These are phyloP conservation scores for Prinia subflava DNA, from an alignment of 2,113 vertebrate genomes.

Conservation along the genomic window DNA sequence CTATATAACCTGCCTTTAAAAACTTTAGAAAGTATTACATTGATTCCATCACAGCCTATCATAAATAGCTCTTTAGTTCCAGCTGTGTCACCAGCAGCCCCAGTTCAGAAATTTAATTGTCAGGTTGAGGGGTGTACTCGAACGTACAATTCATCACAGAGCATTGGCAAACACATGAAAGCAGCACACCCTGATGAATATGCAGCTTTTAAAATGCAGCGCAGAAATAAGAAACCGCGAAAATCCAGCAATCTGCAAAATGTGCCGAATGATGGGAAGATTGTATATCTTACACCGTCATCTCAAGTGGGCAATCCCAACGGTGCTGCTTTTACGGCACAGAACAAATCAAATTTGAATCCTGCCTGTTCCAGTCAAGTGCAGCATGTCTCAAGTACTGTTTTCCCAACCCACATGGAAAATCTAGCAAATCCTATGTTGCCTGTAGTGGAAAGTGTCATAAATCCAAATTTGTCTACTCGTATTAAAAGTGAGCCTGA, in stretches of 20 bases:
- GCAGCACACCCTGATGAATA: constrained; percentile 89
- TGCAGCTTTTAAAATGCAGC: constrained; percentile 83
- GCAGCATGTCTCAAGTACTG: constrained; percentile 68
- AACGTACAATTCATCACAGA: constrained; percentile 88
- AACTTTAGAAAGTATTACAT: constrained; percentile 71
- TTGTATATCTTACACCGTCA: constrained; percentile 61
- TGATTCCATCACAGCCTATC: constrained; percentile 62
- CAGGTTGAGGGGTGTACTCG: constrained; percentile 86
- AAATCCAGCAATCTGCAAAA: constrained; percentile 55
- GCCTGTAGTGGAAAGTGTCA: constrained; percentile 75
- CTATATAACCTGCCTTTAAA: constrained; percentile 75
- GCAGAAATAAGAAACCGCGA: constrained; percentile 77
- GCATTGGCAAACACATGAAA: constrained; percentile 95
- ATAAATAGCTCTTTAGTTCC: constrained; percentile 59
- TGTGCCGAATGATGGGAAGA: constrained; percentile 66
- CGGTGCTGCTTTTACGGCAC: constrained; percentile 67
- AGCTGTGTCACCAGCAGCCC: constrained; percentile 59
- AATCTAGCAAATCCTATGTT: constrained; percentile 79
- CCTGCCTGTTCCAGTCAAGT: constrained; percentile 64
- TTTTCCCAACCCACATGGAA: constrained; percentile 79
- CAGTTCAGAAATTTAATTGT: constrained; percentile 83
- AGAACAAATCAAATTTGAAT: constrained; percentile 73
- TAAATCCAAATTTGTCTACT: constrained; percentile 64
- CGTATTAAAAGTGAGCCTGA: constrained; percentile 75
- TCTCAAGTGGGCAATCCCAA: constrained; percentile 55